Evolutionary conservation across 2,888 invertebrate species (phyloP).

Genomic region (Synergus gifuensis): DNA sequence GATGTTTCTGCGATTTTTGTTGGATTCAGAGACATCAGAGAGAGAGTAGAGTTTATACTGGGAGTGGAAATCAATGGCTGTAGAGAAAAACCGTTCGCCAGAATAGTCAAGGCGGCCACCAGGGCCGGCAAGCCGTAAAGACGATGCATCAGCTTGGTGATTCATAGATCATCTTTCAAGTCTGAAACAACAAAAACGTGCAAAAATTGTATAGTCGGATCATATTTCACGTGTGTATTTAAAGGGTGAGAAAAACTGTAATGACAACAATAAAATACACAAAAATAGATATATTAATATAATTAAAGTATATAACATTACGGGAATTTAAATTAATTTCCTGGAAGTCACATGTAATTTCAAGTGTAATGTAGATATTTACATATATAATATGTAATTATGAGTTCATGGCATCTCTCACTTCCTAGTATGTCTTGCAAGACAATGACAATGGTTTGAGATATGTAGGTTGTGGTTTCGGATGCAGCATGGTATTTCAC

Average conservation of each 20-base stretch:
- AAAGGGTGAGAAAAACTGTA: too few species aligned
- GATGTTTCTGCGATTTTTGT: not conserved
- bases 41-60: not conserved
- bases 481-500: not conserved
- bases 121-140: slow-evolving; percentile 29
- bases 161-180: slow-evolving; percentile 35
- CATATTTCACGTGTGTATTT: too few species aligned
- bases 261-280: too few species aligned
- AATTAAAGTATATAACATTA: too few species aligned
- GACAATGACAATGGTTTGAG: slow-evolving; percentile 27
- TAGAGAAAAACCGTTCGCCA: slow-evolving; percentile 12
- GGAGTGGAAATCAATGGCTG: slow-evolving; percentile 10
- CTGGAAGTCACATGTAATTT: too few species aligned
- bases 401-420: not conserved
- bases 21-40: not conserved
- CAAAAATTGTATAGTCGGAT: not conserved
- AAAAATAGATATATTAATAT: too few species aligned
- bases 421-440: not conserved
- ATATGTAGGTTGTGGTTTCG: slow-evolving; percentile 9
- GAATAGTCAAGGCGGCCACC: slow-evolving; percentile 37
- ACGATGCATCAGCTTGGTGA: slow-evolving; percentile 36
- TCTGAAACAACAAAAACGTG: not conserved
- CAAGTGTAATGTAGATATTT: not conserved
- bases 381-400: not conserved
- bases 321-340: too few species aligned